Evolutionary conservation across 2,888 invertebrate genomes (phyloP), one percentile per base, ranked within the genome.

Genomic region (Oscheius sp.): DNA sequence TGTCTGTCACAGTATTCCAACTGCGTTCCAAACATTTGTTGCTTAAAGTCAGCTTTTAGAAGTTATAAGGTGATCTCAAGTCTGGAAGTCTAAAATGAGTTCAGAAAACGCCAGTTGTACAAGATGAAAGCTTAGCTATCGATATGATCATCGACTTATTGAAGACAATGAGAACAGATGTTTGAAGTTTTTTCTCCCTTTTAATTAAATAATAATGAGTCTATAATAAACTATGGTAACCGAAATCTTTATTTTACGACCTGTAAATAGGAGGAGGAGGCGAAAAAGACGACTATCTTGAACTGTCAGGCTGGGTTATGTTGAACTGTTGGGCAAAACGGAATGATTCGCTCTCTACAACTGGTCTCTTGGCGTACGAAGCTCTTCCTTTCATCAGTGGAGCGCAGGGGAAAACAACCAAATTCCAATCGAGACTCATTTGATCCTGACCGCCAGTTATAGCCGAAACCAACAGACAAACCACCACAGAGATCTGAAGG

Each of bases 381-480:
- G 68, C 53, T 20, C 72, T 58, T 45, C 68, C 61, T 34, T 68
- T 68, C 58, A 68, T 45, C 10, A 69, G 42, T 10, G 78, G 72
- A 6, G 76, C 65, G 65, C 78, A 80, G 6, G 78, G 74, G 52
- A 76, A 80, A 3, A 76, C 78, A 25, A 80, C 75, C 20, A 80
- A 55, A 61, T 80, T 80, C 80, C 80, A 80, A 46, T 80, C 80
- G 52, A 80, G 72, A 63, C 73, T 72, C 77, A 80, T 78, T 57
- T 77, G 78, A 71, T 80, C 80, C 52, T 78, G 75, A 8, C 80
- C 76, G n/a, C 75, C 77, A n/a, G 75, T 75, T 8, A 77, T 37
- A 34, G 72, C 69, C 0, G 75, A 76, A 31, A 74, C 65, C 33
- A 73, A 39, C 6, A 73, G 45, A 48, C 74, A 77, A 3, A 75